Percentiles rank a stretch among this genome's conserved stretches.
phyloP scores from a whole-genome alignment of 1,140 invertebrate species.

The Aphidius gifuensis region DNA sequence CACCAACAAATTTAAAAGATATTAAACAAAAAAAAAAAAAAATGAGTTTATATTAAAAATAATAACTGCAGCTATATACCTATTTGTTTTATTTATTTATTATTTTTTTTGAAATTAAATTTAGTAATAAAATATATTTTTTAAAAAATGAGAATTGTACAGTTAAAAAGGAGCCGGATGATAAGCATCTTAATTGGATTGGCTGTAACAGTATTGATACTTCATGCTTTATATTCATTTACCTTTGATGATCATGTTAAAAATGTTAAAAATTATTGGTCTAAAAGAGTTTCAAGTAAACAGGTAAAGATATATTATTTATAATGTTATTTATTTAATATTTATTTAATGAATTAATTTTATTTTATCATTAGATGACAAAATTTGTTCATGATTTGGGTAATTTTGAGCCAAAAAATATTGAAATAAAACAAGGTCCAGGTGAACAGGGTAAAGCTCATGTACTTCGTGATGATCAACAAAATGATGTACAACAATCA shows the following conservation, averaged over 20 bases:
- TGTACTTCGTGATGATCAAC: slow-evolving; percentile 66
- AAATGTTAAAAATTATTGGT: slow-evolving; percentile 39
- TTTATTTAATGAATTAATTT: background rate
- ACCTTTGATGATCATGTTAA: slow-evolving; percentile 36
- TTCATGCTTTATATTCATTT: slow-evolving; percentile 40
- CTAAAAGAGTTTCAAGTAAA: slow-evolving; percentile 34
- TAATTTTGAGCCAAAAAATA: slow-evolving; percentile 68
- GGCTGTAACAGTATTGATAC: slow-evolving; percentile 33
- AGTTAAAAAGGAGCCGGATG: slow-evolving; percentile 45
- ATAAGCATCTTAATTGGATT: slow-evolving; percentile 36
- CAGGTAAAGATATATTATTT: slow-evolving; percentile 28
- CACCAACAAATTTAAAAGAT: too few species aligned
- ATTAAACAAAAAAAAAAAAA: too few species aligned
- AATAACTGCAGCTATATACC: too few species aligned
- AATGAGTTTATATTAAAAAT: too few species aligned
- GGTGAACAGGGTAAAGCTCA: slow-evolving; percentile 82
- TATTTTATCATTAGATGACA: slow-evolving; percentile 33
- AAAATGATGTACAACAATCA: slow-evolving; percentile 73
- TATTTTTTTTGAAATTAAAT: too few species aligned
- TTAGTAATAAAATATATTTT: too few species aligned
- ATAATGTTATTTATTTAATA: slow-evolving; percentile 11
- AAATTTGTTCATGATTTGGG: slow-evolving; percentile 50
- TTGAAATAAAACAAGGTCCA: slow-evolving; percentile 65
- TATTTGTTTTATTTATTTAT: too few species aligned
- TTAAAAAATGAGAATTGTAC: slow-evolving; percentile 54